Conservation (phyloP, 2,113 vertebrate genomes). For the Rattus norvegicus region DNA sequence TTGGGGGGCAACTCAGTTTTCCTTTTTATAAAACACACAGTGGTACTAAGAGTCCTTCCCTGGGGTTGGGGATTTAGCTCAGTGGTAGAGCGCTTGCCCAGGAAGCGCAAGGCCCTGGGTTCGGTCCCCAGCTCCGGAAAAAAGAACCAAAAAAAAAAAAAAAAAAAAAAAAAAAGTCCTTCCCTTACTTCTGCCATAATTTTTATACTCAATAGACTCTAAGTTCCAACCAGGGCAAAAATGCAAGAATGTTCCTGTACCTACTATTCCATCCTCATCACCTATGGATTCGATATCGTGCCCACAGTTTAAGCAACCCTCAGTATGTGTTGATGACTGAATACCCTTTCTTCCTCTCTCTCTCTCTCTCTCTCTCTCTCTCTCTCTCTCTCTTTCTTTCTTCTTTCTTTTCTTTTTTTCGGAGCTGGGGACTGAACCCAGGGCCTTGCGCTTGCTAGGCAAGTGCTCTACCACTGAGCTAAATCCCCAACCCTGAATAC, state of each 20-base stretch:
- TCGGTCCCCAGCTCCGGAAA: too few species aligned
- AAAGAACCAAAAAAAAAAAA: too few species aligned
- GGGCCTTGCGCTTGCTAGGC: too few species aligned
- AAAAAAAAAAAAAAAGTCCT: too few species aligned
- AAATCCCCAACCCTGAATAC: neutral
- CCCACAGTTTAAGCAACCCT: neutral
- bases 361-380: too few species aligned
- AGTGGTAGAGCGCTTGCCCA: too few species aligned
- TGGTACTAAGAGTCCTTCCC: neutral
- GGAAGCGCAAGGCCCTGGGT: too few species aligned
- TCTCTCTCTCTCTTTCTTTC: too few species aligned
- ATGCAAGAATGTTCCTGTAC: neutral
- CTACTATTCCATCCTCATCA: neutral
- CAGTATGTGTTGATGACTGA: constrained; percentile 38
- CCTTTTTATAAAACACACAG: constrained; percentile 19
- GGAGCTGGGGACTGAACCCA: too few species aligned
- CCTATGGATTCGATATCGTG: neutral
- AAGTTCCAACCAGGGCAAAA: constrained; percentile 8
- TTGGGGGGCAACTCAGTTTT: neutral
- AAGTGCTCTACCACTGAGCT: too few species aligned
- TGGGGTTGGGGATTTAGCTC: too few species aligned
- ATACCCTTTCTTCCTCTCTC: neutral
- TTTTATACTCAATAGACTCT: neutral
- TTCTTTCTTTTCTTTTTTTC: too few species aligned
- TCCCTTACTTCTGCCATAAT: neutral